These are phyloP conservation scores for Sciurus carolinensis DNA, from an alignment of 2,797 vertebrate species.

Conservation along the genomic window DNA sequence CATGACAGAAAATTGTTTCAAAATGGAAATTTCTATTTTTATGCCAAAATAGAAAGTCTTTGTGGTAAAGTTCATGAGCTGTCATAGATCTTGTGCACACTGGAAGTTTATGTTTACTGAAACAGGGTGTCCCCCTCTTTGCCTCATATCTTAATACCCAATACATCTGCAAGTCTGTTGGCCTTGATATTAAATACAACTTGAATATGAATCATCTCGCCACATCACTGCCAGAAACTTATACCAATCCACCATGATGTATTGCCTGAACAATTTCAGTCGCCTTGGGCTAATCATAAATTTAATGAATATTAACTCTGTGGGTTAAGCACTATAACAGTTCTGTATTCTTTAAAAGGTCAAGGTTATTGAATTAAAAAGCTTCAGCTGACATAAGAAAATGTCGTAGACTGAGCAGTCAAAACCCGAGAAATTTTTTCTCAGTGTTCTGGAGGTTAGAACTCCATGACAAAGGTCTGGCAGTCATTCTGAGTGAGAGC, in stretches of 20 bases:
- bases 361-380: background rate
- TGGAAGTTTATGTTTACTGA: background rate
- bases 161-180: background rate
- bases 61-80: background rate
- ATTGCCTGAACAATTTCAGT: background rate
- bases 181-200: background rate
- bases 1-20: conserved; percentile 2
- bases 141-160: background rate
- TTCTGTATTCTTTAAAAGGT: background rate
- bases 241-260: background rate
- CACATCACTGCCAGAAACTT: background rate
- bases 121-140: background rate
- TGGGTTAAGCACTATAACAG: background rate
- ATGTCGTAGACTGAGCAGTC: background rate
- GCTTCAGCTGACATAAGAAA: background rate
- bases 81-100: background rate
- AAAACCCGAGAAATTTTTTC: background rate
- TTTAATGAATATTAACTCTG: background rate
- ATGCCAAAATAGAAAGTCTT: conserved; percentile 38
- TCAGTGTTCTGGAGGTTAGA: background rate
- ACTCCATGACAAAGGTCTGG: background rate
- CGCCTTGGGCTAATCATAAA: background rate
- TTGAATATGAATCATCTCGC: background rate
- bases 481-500: background rate
- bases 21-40: conserved; percentile 11